phyloP scores from a whole-genome alignment of 2,888 invertebrate species.

The Nomada ferruginata region DNA sequence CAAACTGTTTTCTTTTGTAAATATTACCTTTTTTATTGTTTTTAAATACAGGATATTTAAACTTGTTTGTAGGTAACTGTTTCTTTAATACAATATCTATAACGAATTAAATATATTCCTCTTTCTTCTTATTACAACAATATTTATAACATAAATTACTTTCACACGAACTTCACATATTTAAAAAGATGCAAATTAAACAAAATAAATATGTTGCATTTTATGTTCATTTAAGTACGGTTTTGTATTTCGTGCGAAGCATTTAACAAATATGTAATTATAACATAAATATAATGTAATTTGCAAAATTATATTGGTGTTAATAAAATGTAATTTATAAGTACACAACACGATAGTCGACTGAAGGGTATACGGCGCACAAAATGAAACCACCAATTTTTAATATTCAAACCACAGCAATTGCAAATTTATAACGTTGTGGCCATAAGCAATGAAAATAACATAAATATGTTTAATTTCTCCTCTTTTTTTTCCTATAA shows the following conservation, averaged over 20 bases:
- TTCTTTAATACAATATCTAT: slow-evolving; percentile 23
- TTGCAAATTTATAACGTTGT: slow-evolving; percentile 24
- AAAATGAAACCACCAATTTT: slow-evolving; percentile 20
- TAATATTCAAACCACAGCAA: slow-evolving; percentile 43
- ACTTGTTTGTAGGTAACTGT: slow-evolving; percentile 15
- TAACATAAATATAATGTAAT: slow-evolving; percentile 45
- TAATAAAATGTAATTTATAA: slow-evolving; percentile 45
- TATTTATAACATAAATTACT: slow-evolving; percentile 21
- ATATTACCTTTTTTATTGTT: slow-evolving; percentile 28
- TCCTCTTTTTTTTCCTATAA: neutral
- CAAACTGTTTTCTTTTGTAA: slow-evolving; percentile 1
- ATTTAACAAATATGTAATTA: slow-evolving; percentile 35
- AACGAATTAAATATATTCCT: slow-evolving; percentile 1
- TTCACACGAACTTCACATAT: neutral
- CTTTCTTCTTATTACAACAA: slow-evolving; percentile 1
- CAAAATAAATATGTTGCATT: slow-evolving; percentile 32
- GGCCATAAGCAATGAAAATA: slow-evolving; percentile 19
- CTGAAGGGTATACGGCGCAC: slow-evolving; percentile 18
- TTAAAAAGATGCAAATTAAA: slow-evolving; percentile 12
- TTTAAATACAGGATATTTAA: slow-evolving; percentile 38
- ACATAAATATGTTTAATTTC: neutral
- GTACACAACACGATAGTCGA: slow-evolving; percentile 44
- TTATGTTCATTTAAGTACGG: slow-evolving; percentile 46
- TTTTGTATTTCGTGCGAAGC: slow-evolving; percentile 27
- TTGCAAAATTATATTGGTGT: slow-evolving; percentile 21